Evolutionary conservation across 2,113 vertebrate genomes (phyloP).

Genomic region (Eubucco bourcierii): DNA sequence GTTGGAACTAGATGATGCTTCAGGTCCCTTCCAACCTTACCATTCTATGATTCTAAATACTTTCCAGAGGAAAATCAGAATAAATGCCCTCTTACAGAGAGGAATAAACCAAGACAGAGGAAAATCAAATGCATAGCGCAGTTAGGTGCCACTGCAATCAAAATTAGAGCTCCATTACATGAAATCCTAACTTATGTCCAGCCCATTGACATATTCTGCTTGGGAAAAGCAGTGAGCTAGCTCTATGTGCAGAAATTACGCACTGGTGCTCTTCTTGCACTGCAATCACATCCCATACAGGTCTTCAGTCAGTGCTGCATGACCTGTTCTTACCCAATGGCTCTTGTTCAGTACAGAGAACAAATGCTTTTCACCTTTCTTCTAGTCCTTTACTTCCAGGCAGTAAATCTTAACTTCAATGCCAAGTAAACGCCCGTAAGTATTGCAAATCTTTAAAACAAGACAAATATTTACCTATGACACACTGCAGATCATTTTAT

Average conservation of each 20-base stretch:
- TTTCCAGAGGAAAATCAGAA: not conserved
- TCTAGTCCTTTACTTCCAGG: not conserved
- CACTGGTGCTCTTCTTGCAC: not conserved
- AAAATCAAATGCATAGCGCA: not conserved
- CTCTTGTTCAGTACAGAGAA: not conserved
- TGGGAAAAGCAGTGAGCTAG: fast-evolving
- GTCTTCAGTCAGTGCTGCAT: not conserved
- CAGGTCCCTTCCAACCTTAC: no score
- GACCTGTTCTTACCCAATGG: not conserved
- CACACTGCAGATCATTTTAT: not conserved
- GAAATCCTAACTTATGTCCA: not conserved
- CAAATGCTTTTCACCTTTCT: not conserved
- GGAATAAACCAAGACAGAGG: not conserved
- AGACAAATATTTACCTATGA: slow-evolving; percentile 9
- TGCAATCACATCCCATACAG: not conserved
- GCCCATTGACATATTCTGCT: not conserved
- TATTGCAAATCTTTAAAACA: slow-evolving; percentile 4
- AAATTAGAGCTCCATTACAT: not conserved
- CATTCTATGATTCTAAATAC: no score
- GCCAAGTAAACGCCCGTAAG: not conserved
- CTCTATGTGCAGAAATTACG: not conserved
- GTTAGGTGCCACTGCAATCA: not conserved
- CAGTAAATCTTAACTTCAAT: not conserved
- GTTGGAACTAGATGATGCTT: no score
- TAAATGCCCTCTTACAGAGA: not conserved